phyloP scores from a whole-genome alignment of 2,113 vertebrate genomes.

The Malurus melanocephalus region DNA sequence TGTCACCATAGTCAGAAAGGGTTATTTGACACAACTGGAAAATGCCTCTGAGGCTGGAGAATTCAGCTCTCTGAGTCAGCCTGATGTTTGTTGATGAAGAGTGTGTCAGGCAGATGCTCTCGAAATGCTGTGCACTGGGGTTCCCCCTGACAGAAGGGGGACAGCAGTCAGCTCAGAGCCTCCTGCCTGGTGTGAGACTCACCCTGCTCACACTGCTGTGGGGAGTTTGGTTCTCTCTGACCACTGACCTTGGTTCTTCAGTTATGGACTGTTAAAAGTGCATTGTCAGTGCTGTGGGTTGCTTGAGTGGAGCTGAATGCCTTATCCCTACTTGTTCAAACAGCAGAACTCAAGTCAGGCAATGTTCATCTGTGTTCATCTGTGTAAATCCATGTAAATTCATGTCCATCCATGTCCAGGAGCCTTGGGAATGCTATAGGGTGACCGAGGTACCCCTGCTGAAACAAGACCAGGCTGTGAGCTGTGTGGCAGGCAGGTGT shows the following conservation, averaged over 20 bases:
- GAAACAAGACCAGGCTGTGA: not conserved
- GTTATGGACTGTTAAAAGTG: not conserved
- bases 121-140: fast-evolving
- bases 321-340: not conserved
- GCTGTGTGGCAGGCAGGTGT: not conserved
- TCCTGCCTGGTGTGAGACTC: not conserved
- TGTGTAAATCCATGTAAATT: not conserved
- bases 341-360: not conserved
- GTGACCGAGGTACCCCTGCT: not conserved
- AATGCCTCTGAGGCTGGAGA: not conserved
- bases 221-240: not conserved
- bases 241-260: not conserved
- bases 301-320: not conserved
- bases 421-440: not conserved
- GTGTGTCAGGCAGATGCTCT: not conserved
- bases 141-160: not conserved
- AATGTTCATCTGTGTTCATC: not conserved
- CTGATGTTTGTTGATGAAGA: not conserved
- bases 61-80: not conserved
- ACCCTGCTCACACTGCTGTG: not conserved
- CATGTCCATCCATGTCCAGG: not conserved
- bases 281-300: not conserved
- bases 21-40: not conserved
- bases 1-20: not conserved
- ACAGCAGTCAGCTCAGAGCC: not conserved